A percentile compares a stretch with the other conserved stretches of the same genome.
Conservation (phyloP, 2,113 vertebrate genomes). For the Dissostichus mawsoni region DNA sequence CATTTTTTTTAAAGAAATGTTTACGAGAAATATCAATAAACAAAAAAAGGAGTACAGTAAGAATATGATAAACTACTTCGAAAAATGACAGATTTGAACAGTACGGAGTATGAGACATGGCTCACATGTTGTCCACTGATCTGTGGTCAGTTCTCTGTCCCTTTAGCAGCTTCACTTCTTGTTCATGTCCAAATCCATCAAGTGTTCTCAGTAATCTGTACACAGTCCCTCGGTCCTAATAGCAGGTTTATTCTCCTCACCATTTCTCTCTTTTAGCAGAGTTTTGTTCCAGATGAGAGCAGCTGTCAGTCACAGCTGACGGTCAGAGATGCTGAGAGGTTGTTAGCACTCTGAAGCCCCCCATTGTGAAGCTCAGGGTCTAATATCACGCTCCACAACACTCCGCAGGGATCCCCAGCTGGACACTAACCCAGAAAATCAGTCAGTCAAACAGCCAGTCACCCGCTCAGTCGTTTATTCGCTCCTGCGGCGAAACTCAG, state of each 20-base stretch:
- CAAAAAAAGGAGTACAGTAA: neutral
- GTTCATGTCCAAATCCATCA: constrained; percentile 10
- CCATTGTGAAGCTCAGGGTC: constrained; percentile 57
- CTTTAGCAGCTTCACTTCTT: neutral
- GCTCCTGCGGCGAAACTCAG: constrained; percentile 39
- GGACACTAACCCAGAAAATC: constrained; percentile 44
- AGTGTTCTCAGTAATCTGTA: constrained; percentile 21
- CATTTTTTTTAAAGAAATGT: too few species aligned
- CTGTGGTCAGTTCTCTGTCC: neutral
- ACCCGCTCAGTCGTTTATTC: constrained; percentile 16
- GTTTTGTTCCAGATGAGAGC: constrained; percentile 61
- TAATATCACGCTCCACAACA: constrained; percentile 74
- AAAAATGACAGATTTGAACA: too few species aligned
- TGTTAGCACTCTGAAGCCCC: constrained; percentile 53
- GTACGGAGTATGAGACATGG: too few species aligned
- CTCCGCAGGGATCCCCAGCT: constrained; percentile 38
- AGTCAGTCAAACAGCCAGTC: constrained; percentile 50
- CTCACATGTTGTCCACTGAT: neutral
- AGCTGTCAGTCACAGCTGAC: constrained; percentile 60
- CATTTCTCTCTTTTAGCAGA: constrained; percentile 30
- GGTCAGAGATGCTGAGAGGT: constrained; percentile 54
- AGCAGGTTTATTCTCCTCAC: constrained; percentile 31
- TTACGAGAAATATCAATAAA: too few species aligned
- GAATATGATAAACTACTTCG: too few species aligned
- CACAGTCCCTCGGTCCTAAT: constrained; percentile 18